These are phyloP conservation scores for Cynoglossus semilaevis DNA, from an alignment of 2,113 vertebrate genomes.

Conservation along the genomic window DNA sequence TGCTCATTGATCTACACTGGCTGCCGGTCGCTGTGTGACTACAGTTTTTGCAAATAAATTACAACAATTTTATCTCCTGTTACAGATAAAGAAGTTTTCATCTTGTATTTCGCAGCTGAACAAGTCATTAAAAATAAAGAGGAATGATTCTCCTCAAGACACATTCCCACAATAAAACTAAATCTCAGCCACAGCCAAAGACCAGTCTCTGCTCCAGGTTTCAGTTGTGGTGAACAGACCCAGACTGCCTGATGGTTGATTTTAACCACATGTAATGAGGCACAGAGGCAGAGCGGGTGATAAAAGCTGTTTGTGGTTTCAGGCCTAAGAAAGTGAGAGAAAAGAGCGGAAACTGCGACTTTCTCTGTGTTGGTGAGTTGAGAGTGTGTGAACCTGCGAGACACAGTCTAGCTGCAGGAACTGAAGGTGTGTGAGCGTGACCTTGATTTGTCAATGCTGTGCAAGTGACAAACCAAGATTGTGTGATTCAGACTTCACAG, in stretches of 20 bases:
- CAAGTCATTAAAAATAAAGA: too few relatives aligned
- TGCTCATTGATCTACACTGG: too few relatives aligned
- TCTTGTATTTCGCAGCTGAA: too few relatives aligned
- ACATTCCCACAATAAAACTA: not conserved
- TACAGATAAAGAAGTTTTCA: too few relatives aligned
- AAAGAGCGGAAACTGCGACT: conserved; percentile 33
- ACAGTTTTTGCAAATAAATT: too few relatives aligned
- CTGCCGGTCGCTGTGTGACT: too few relatives aligned
- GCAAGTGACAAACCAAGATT: conserved; percentile 6
- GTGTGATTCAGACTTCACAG: not conserved
- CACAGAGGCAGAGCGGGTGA: conserved; percentile 23
- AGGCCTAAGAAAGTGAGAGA: conserved; percentile 18
- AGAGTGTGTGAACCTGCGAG: not conserved
- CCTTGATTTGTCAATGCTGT: conserved; percentile 18
- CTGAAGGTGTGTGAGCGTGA: conserved; percentile 9
- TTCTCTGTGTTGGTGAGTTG: not conserved
- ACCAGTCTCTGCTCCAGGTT: not conserved
- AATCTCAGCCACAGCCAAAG: too few relatives aligned
- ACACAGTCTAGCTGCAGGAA: conserved; percentile 10
- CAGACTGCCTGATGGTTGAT: conserved; percentile 3
- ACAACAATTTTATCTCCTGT: too few relatives aligned
- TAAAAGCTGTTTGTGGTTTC: conserved; percentile 43
- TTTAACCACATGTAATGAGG: conserved; percentile 44
- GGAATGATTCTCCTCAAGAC: too few relatives aligned
- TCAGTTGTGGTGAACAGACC: not conserved